Conservation (phyloP, 2,113 vertebrate genomes). For the Indicator maculatus region DNA sequence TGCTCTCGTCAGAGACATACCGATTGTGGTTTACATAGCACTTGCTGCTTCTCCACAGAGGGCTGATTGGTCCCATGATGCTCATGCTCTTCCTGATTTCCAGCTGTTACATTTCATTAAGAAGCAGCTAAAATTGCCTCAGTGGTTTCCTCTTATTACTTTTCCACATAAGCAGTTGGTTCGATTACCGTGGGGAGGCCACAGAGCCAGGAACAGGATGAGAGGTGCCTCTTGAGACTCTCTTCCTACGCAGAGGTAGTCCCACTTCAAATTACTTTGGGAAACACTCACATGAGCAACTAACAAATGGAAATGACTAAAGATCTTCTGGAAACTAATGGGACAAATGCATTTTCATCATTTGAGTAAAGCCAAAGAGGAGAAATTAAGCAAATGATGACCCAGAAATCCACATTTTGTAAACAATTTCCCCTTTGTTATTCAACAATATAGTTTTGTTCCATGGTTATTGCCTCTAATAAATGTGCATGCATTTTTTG, state of each 20-base stretch:
- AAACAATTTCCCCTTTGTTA: slow-evolving; percentile 40
- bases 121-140: slow-evolving; percentile 36
- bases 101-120: slow-evolving; percentile 59
- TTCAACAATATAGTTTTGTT: neutral
- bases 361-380: neutral
- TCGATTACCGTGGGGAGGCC: neutral
- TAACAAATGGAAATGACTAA: neutral
- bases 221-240: neutral
- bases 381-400: slow-evolving; percentile 28
- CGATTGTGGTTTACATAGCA: slow-evolving; percentile 1
- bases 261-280: slow-evolving; percentile 1
- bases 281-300: neutral
- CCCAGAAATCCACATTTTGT: slow-evolving; percentile 36
- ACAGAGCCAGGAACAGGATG: neutral
- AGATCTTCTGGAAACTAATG: neutral
- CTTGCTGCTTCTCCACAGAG: slow-evolving; percentile 51
- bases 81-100: slow-evolving; percentile 46
- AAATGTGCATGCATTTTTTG: neutral
- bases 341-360: neutral
- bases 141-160: slow-evolving; percentile 43
- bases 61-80: slow-evolving; percentile 49
- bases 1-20: neutral
- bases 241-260: neutral
- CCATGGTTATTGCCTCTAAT: neutral
- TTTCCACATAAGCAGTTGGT: slow-evolving; percentile 28